Percentiles rank a stretch among this genome's conserved stretches.
Conservation (phyloP, 1,140 invertebrate species). For the Proales similis region DNA sequence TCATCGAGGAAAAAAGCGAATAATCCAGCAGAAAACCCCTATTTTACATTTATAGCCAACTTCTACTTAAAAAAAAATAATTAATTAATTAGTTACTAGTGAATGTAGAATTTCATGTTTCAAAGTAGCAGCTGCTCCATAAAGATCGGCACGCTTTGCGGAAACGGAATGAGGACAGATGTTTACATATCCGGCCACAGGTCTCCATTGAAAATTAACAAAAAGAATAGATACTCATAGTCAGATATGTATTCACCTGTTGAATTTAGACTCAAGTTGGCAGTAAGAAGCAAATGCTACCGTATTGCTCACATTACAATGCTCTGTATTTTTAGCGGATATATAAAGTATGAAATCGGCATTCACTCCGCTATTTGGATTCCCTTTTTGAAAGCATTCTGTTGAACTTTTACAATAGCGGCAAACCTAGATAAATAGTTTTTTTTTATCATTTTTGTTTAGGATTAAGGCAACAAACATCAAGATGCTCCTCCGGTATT, state of each 20-base stretch:
- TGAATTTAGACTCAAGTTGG: constrained; percentile 83
- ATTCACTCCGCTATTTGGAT: constrained; percentile 56
- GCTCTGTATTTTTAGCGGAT: constrained; percentile 79
- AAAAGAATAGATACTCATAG: not conserved
- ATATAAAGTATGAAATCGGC: constrained; percentile 96
- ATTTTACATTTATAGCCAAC: constrained; percentile 29
- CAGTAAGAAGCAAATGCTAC: constrained; percentile 97
- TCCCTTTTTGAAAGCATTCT: constrained; percentile 39
- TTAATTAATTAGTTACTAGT: constrained; percentile 53
- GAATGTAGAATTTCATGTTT: constrained; percentile 98
- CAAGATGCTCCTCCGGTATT: constrained; percentile 81
- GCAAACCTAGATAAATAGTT: constrained; percentile 41
- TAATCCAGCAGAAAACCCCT: constrained; percentile 83
- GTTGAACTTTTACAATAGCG: constrained; percentile 40
- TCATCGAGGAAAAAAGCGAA: constrained; percentile 87
- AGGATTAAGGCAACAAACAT: constrained; percentile 58
- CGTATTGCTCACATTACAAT: constrained; percentile 72
- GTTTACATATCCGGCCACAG: constrained; percentile 95
- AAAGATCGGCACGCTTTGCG: constrained; percentile 80
- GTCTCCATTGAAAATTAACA: constrained; percentile 59
- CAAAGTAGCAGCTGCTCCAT: constrained; percentile 85
- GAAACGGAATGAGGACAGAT: constrained; percentile 90
- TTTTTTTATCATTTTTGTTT: not conserved
- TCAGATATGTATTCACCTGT: constrained; percentile 61
- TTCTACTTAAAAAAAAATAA: constrained; percentile 5